Percentiles rank a stretch among this genome's conserved stretches.
Evolutionary conservation across 64 coral and sea anemone species (phyloP).

Genomic region (Actinia equina): DNA sequence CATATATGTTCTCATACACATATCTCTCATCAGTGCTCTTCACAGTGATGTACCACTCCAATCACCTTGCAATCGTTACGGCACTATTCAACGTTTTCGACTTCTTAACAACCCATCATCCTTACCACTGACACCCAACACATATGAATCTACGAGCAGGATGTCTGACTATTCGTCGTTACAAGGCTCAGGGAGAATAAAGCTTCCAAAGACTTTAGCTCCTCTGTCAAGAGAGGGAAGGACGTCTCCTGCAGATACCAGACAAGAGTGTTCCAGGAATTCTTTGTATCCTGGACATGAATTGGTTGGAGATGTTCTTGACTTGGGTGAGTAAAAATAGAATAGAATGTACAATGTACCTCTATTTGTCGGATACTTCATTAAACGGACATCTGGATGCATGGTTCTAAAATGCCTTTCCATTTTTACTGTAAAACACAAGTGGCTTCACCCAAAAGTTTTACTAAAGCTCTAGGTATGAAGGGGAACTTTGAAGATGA

Average conservation of each 20-base stretch:
- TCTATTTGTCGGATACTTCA: no score
- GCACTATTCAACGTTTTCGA: background rate
- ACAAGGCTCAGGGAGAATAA: background rate
- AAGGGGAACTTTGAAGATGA: no score
- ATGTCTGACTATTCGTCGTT: background rate
- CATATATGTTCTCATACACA: no score
- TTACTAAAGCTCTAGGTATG: no score
- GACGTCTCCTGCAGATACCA: background rate
- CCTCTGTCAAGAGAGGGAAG: background rate
- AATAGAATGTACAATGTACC: background rate
- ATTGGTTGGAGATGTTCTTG: constrained; percentile 1
- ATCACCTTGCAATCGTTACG: background rate
- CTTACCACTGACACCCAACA: background rate
- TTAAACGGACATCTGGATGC: no score
- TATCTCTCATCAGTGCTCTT: constrained; percentile 6
- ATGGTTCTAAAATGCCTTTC: no score
- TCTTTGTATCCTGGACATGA: background rate
- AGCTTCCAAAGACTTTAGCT: background rate
- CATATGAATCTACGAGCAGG: background rate
- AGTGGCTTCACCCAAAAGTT: no score
- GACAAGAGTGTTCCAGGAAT: background rate
- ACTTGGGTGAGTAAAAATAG: background rate
- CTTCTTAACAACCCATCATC: background rate
- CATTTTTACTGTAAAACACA: no score
- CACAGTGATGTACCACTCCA: background rate